Conservation (phyloP, 2,888 invertebrate genomes). For the Myathropa florea region DNA sequence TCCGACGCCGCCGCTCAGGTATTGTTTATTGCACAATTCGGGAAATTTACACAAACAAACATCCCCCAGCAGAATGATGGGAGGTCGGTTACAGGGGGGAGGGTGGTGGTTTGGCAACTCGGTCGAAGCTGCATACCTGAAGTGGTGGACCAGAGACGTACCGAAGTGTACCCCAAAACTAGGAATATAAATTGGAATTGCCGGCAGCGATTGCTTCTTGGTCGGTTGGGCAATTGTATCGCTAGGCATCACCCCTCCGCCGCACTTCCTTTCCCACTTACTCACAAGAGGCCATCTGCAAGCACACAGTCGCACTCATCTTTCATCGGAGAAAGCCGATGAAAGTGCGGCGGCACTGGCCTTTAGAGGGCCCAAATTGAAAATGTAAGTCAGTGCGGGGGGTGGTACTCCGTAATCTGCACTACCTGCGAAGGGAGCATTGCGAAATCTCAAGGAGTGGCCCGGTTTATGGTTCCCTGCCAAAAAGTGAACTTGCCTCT, state of each 20-base stretch:
- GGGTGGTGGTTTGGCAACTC: slow-evolving; percentile 58
- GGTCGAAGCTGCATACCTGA: slow-evolving; percentile 40
- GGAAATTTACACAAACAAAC: slow-evolving; percentile 54
- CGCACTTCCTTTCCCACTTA: not conserved
- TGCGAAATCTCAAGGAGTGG: slow-evolving; percentile 34
- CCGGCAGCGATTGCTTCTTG: slow-evolving; percentile 70
- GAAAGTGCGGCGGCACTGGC: slow-evolving; percentile 36
- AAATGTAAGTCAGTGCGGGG: slow-evolving; percentile 11
- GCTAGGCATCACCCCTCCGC: not conserved
- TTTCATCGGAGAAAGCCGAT: slow-evolving; percentile 56
- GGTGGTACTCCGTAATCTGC: not conserved
- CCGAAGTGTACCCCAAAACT: slow-evolving; percentile 40
- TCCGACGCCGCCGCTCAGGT: not conserved
- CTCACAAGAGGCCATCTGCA: slow-evolving; percentile 40
- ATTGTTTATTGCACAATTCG: slow-evolving; percentile 66
- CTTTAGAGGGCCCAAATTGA: slow-evolving; percentile 11
- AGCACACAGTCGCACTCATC: slow-evolving; percentile 25
- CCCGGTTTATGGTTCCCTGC: slow-evolving; percentile 39
- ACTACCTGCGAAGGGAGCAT: slow-evolving; percentile 4
- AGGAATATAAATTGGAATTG: slow-evolving; percentile 68
- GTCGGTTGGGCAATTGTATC: slow-evolving; percentile 64
- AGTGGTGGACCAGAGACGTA: slow-evolving; percentile 50
- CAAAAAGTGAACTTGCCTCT: slow-evolving; percentile 35
- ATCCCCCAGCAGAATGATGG: not conserved
- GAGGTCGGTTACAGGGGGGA: not conserved